These are phyloP conservation scores for Nephrotoma guestfalica DNA, from an alignment of 2,888 invertebrate genomes.

Conservation along the genomic window DNA sequence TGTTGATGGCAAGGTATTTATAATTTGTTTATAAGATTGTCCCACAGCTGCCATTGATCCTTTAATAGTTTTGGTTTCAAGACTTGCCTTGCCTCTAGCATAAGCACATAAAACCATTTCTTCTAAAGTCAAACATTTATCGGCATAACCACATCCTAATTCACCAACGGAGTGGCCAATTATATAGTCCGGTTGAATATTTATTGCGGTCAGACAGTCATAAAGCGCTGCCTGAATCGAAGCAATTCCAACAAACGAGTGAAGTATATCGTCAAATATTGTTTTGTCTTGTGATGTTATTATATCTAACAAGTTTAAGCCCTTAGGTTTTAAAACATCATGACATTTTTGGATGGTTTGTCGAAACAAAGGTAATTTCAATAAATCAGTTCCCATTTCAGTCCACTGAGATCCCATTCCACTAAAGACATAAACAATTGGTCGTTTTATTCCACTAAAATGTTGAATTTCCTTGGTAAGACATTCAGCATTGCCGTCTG, in stretches of 20 bases:
- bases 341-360: slow-evolving; percentile 50
- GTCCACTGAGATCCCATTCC: slow-evolving; percentile 87
- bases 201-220: slow-evolving; percentile 44
- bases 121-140: slow-evolving; percentile 76
- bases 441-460: slow-evolving; percentile 46
- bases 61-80: slow-evolving; percentile 50
- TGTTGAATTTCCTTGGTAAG: slow-evolving; percentile 43
- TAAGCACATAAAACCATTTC: slow-evolving; percentile 77
- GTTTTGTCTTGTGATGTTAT: slow-evolving; percentile 45
- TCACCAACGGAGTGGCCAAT: slow-evolving; percentile 91
- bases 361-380: slow-evolving; percentile 58
- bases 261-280: slow-evolving; percentile 47
- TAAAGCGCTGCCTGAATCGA: slow-evolving; percentile 47
- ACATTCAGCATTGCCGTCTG: slow-evolving; percentile 18
- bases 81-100: slow-evolving; percentile 61
- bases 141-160: slow-evolving; percentile 88
- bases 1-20: slow-evolving; percentile 49
- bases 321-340: slow-evolving; percentile 40
- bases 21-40: slow-evolving; percentile 40
- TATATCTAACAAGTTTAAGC: slow-evolving; percentile 47
- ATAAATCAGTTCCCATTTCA: slow-evolving; percentile 63
- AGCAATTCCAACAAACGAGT: slow-evolving; percentile 61
- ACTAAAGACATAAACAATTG: slow-evolving; percentile 81
- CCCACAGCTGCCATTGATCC: slow-evolving; percentile 87
- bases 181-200: slow-evolving; percentile 55